Conservation (phyloP, 2,888 invertebrate species). For the Alloplasta piceator region DNA sequence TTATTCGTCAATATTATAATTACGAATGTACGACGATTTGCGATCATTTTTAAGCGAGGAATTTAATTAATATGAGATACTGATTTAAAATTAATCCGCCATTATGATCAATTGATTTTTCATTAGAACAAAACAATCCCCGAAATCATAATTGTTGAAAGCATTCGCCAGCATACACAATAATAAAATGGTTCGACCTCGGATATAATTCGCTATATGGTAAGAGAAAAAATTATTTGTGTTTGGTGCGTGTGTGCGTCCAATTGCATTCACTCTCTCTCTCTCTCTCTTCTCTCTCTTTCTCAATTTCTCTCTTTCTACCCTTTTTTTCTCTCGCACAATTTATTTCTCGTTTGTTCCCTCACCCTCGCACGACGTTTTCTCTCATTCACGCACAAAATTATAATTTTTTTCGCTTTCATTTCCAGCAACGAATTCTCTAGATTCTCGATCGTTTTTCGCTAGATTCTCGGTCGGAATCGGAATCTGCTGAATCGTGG, state of each 20-base stretch:
- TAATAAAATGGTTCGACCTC: conserved; percentile 63
- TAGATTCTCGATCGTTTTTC: conserved; percentile 82
- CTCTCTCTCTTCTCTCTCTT: conserved; percentile 50
- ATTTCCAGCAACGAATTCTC: conserved; percentile 55
- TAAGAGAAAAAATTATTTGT: conserved; percentile 33
- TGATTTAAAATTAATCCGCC: not conserved
- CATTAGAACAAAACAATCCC: not conserved
- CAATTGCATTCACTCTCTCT: conserved; percentile 50
- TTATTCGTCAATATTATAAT: too few relatives aligned
- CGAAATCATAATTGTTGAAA: conserved; percentile 56
- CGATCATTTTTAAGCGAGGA: too few relatives aligned
- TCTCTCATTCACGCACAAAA: conserved; percentile 48
- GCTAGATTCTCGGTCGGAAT: conserved; percentile 81
- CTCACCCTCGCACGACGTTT: conserved; percentile 42
- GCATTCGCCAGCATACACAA: conserved; percentile 72
- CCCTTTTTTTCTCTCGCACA: conserved; percentile 51
- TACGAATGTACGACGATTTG: too few relatives aligned
- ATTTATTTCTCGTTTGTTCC: conserved; percentile 22
- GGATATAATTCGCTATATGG: conserved; percentile 45
- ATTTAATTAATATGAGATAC: too few relatives aligned
- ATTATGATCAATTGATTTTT: conserved; percentile 17
- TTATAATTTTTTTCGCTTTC: conserved; percentile 1
- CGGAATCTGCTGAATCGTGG: conserved; percentile 80
- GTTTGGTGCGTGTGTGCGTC: conserved; percentile 66
- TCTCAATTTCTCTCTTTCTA: conserved; percentile 36